Conservation (phyloP, 2,797 vertebrate species). For the Poeciliopsis presidionis region DNA sequence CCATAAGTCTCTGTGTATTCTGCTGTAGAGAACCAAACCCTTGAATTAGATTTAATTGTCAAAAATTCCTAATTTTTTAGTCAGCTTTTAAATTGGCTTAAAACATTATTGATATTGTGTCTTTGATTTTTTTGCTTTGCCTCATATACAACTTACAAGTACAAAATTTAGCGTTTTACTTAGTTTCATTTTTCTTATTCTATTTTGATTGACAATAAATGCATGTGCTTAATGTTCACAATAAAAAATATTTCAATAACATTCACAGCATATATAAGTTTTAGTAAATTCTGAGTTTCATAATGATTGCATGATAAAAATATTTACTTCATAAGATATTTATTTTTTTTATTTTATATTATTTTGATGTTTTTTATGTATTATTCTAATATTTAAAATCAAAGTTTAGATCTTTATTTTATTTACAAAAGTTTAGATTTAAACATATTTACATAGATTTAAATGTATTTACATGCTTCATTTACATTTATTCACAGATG, state of each 20-base stretch:
- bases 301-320: background rate
- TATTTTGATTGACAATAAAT: background rate
- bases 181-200: background rate
- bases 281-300: background rate
- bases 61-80: background rate
- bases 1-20: background rate
- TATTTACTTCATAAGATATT: background rate
- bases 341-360: background rate
- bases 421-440: background rate
- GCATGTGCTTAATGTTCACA: background rate
- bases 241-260: background rate
- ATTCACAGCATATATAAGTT: background rate
- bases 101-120: background rate
- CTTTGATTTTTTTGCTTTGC: background rate
- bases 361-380: background rate
- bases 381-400: background rate
- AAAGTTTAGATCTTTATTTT: background rate
- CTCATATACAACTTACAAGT: background rate
- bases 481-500: background rate
- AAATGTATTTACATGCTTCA: background rate
- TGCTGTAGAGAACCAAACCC: background rate
- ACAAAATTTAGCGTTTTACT: background rate
- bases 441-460: background rate
- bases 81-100: background rate
- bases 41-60: too few relatives aligned